phyloP scores from a whole-genome alignment of 2,797 vertebrate species.

The Spondyliosoma cantharus region DNA sequence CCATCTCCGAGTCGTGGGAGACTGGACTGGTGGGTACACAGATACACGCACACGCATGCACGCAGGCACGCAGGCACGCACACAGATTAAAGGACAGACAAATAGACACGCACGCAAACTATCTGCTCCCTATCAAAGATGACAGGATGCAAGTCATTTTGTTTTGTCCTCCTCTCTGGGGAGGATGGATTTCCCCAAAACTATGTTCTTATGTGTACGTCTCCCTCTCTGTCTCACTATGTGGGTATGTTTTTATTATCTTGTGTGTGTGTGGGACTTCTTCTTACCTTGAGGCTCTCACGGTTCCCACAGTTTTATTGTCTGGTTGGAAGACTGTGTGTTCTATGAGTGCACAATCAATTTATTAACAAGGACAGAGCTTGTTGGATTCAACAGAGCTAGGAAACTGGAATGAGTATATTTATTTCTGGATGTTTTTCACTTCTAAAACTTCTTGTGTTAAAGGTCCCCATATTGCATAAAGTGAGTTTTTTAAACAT shows the following conservation, averaged over 20 bases:
- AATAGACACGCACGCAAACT: neutral
- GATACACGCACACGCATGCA: slow-evolving; percentile 15
- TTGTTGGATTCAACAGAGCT: slow-evolving; percentile 3
- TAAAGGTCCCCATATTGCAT: neutral
- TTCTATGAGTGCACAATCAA: neutral
- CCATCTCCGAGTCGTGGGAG: slow-evolving; percentile 95
- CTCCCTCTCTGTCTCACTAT: neutral
- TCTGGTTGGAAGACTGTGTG: slow-evolving; percentile 21
- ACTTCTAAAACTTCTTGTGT: neutral
- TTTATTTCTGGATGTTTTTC: neutral
- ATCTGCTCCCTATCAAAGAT: slow-evolving; percentile 35
- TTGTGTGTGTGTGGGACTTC: slow-evolving; percentile 1
- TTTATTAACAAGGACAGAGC: slow-evolving; percentile 1
- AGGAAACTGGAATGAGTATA: slow-evolving; percentile 1
- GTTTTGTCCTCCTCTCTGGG: slow-evolving; percentile 42
- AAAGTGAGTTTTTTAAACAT: too few relatives aligned
- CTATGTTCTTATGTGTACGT: neutral
- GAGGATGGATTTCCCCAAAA: slow-evolving; percentile 34
- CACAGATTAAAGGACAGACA: slow-evolving; percentile 20
- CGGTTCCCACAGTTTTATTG: slow-evolving; percentile 30
- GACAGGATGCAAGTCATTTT: slow-evolving; percentile 39
- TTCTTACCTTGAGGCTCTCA: slow-evolving; percentile 12
- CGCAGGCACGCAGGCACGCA: slow-evolving; percentile 31
- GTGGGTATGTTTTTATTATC: neutral
- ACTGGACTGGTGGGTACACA: slow-evolving; percentile 94